Evolutionary conservation across 2,888 invertebrate genomes (phyloP), one percentile per base, ranked within the genome.

Genomic region (Eristalis tenax): DNA sequence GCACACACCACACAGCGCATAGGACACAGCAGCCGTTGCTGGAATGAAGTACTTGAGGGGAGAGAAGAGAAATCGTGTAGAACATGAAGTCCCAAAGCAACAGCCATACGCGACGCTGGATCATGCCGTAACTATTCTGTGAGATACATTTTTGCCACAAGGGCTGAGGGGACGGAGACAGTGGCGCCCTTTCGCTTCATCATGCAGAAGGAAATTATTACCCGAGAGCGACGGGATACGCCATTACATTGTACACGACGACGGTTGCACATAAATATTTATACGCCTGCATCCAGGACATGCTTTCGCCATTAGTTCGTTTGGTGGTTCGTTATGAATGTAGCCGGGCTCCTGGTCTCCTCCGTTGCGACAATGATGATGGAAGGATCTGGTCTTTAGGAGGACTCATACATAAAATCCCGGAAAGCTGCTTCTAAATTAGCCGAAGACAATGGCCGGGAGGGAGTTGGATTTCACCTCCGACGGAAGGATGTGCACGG

Each of bases 81-180:
- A 73, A 74, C 68, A 80, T 66, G 56, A 69, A 75, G 64, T 81
- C 69, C 57, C 69, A 69, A 22, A 81, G 81, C 74, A 81, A 74
- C 68, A 73, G 64, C 22, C 57, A 22, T 57, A 4, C 40, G 18
- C 59, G 59, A 23, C 26, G 23, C 10, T 8, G 23, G 57, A n/a
- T 15, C 43, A 15, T 15, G 15, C 43, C 26, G 15, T 15, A 43
- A 43, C 15, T 15, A 15, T 15, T 43, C 43, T 43, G 43, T 15
- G 43, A 40, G 40, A 13, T 40, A 32, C 32, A 26, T 32, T 32
- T 32, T 8, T 32, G 32, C 32, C 32, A 32, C 32, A 32, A 35
- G 43, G n/a, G n/a, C 43, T 15, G 43, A 0, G n/a, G 43, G 32
- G 32, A 32, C 2, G 35, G 35, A 35, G 38, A 50, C 18, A 18